Evolutionary conservation across 2,797 vertebrate genomes (phyloP), one percentile per base, ranked within the genome.

Genomic region (Etheostoma nigrum): DNA sequence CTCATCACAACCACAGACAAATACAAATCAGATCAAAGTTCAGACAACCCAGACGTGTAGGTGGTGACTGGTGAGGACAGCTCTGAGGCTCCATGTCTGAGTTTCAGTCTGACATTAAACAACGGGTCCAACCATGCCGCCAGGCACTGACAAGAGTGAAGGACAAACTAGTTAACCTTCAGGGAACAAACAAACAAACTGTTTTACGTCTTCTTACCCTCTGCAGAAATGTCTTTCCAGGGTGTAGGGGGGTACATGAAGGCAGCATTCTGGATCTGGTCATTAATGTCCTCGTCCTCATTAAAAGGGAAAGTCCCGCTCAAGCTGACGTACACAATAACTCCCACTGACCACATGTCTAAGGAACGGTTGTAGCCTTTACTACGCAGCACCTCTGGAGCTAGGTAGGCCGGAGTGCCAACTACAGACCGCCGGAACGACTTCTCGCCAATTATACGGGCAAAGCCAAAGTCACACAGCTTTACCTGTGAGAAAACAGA

Each of bases 321-420:
- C 82, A 99, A 93, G 93, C 98, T 99, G 79, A 99, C 98, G 0
- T 99, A 99, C 88, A 99, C 95, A 6, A 99, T 99, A 53, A 99
- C 98, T 18, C 98, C 98, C 55, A 99, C 98, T 0, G 98, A 99
- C 98, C 98, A 99, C 98, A 99, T 99, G 91, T 99, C 98, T 33
- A 99, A 91, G 1, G 98, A 99, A 69, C 98, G 97, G 91, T 99
- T 99, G 94, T 99, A 99, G 85, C 98, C 98, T 93, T 99, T 99
- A 88, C 97, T 99, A 53, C 98, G 95, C 78, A 99, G 96, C 79
- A 99, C 98, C 72, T 99, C 98, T 0, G 98, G 98, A 8, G 98
- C 98, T 54, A 99, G 93, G 81, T 99, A 99, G 0, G 98, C 98
- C 5, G 98, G 98, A 0, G 98, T 99, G 75, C 98, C 98, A 67